Conservation (phyloP, 2,797 vertebrate species). For the Remorina albescens region DNA sequence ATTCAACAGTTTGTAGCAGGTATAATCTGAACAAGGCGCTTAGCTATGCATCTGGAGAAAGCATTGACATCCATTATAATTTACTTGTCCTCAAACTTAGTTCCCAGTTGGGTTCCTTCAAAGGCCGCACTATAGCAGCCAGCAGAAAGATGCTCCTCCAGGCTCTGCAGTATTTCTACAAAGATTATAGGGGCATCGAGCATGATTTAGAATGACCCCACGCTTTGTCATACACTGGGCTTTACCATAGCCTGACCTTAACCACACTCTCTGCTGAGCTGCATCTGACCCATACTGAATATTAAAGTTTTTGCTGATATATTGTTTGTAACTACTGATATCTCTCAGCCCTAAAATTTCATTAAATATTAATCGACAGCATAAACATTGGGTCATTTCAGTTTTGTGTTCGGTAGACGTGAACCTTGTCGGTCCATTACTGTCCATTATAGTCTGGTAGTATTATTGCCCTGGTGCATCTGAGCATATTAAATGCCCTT, state of each 20-base stretch:
- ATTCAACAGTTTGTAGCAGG: neutral
- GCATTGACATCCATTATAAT: constrained; percentile 6
- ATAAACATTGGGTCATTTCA: neutral
- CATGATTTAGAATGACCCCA: constrained; percentile 25
- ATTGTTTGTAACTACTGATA: neutral
- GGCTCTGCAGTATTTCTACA: constrained; percentile 43
- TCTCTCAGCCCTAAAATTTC: neutral
- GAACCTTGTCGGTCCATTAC: constrained; percentile 7
- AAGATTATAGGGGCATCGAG: constrained; percentile 18
- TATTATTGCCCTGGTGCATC: constrained; percentile 12
- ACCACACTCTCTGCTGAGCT: constrained; percentile 12
- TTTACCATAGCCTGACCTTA: constrained; percentile 32
- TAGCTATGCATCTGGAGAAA: constrained; percentile 7
- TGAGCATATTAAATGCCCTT: constrained; percentile 22
- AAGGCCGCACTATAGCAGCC: constrained; percentile 12
- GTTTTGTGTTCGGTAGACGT: neutral
- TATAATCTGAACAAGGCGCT: constrained; percentile 14
- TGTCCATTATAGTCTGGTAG: constrained; percentile 1
- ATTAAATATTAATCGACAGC: constrained; percentile 12
- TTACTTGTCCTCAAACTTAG: no score
- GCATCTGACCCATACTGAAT: constrained; percentile 13
- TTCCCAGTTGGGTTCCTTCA: constrained; percentile 16
- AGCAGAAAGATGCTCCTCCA: constrained; percentile 29
- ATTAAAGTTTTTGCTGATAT: constrained; percentile 13
- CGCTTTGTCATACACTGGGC: constrained; percentile 18